These are phyloP conservation scores for Acronicta aceris DNA, from an alignment of 2,888 invertebrate genomes.

Conservation along the genomic window DNA sequence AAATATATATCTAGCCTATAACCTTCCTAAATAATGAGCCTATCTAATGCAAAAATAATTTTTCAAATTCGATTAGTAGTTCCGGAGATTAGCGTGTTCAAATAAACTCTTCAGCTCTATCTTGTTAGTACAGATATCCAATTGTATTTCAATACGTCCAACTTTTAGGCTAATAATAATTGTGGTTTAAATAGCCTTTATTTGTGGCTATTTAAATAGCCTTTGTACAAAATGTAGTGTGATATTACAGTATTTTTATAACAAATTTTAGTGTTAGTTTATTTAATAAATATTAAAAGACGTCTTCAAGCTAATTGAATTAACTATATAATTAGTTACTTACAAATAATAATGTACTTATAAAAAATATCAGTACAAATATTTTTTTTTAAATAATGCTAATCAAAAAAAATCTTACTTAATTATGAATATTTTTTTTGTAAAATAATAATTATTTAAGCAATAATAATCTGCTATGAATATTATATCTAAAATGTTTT, in stretches of 20 bases:
- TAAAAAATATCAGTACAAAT: not conserved
- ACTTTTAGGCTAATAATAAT: not conserved
- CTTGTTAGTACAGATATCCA: not conserved
- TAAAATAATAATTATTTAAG: not conserved
- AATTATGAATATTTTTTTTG: not conserved
- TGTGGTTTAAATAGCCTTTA: not conserved
- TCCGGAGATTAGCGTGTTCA: too few species aligned
- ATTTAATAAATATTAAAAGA: conserved; percentile 5
- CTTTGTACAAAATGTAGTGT: conserved; percentile 41
- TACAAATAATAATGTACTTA: conserved; percentile 1
- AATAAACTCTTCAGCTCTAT: too few species aligned
- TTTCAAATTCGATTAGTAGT: too few species aligned
- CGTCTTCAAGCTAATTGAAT: not conserved
- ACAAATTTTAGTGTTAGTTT: conserved; percentile 21
- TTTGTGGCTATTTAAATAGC: not conserved
- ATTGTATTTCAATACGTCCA: not conserved
- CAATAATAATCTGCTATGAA: not conserved
- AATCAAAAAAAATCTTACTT: not conserved
- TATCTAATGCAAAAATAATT: too few species aligned
- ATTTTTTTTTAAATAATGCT: not conserved
- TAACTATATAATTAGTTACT: not conserved
- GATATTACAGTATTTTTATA: conserved; percentile 43
- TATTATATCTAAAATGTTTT: not conserved
- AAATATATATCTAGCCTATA: too few species aligned
- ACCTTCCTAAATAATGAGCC: too few species aligned